Percentiles rank a stretch among this genome's conserved stretches.
Conservation (phyloP, 1,140 invertebrate genomes). For the Papilio glaucus region DNA sequence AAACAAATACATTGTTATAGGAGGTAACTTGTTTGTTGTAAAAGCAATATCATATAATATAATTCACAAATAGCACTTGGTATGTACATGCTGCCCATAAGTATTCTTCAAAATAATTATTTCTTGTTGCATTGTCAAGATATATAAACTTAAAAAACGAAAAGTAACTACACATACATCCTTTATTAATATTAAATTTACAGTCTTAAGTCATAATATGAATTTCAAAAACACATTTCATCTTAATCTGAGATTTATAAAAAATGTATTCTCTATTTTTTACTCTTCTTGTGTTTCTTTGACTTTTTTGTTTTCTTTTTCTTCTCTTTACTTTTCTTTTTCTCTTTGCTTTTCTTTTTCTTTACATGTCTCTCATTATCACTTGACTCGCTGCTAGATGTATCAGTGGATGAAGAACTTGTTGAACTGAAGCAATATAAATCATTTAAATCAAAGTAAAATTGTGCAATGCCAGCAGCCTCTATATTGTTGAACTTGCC, state of each 20-base stretch:
- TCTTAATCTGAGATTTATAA: neutral
- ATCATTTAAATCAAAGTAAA: no score
- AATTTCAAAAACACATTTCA: neutral
- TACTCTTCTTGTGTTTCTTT: conserved; percentile 19
- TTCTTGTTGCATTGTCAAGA: no score
- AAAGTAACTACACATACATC: neutral
- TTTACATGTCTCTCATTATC: conserved; percentile 63
- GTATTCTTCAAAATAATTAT: no score
- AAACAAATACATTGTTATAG: no score
- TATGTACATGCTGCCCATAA: no score
- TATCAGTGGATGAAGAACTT: conserved; percentile 57
- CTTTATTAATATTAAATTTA: neutral
- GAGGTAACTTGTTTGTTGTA: no score
- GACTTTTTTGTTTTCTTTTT: conserved; percentile 27
- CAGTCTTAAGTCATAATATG: neutral
- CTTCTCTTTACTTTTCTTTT: conserved; percentile 62
- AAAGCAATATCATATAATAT: no score
- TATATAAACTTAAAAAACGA: neutral
- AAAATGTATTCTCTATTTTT: neutral
- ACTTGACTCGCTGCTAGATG: conserved; percentile 55
- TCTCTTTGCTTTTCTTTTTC: conserved; percentile 68
- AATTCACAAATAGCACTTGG: no score
- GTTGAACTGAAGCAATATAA: conserved; percentile 52
- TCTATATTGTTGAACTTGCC: no score
- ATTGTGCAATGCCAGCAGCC: no score